Evolutionary conservation across 2,113 vertebrate species (phyloP), one percentile per base, ranked within the genome.

Genomic region (Elachura formosa): DNA sequence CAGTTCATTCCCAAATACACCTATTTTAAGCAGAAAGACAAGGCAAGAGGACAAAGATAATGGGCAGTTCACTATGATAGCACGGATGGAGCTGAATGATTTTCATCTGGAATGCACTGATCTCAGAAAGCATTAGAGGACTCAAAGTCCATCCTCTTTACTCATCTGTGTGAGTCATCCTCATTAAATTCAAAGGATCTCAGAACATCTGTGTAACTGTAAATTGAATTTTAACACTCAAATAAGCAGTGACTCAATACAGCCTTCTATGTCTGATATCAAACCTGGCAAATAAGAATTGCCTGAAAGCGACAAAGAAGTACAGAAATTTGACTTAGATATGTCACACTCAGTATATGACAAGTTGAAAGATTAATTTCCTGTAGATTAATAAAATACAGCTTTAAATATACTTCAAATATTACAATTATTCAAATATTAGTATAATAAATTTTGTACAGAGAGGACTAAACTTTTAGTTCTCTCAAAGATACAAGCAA

Each of bases 81-180:
- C 64, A 80, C 28, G 80, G 83, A 93, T 85, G 0, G 1, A 94
- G 80, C 74, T 76, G 89, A 92, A 94, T 93, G 84, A 95, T 96
- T 96, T 93, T 94, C 95, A 96, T 96, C 95, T 96, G 95, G 89
- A 97, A 95, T 82, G 54, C 88, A 94, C 91, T 96, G 95, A 97
- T 97, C 94, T 93, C 95, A 91, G 89, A 96, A 94, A 68, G 61
- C 95, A 91, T 97, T 89, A 96, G 86, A 96, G 83, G 75, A 84
- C 83, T 92, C 87, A 97, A 97, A 98, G 96, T 97, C 97, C 94
- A 93, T 96, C 97, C 79, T 95, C 93, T 94, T 95, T 95, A 84
- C 92, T 97, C 95, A 96, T 95, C 67, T 79, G 86, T 86, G 94
- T 98, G 98, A 99, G 92, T 99, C 98, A 98, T 97, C 97, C 97